These are phyloP conservation scores for Brenthis ino DNA, from an alignment of 2,888 invertebrate genomes.

Conservation along the genomic window DNA sequence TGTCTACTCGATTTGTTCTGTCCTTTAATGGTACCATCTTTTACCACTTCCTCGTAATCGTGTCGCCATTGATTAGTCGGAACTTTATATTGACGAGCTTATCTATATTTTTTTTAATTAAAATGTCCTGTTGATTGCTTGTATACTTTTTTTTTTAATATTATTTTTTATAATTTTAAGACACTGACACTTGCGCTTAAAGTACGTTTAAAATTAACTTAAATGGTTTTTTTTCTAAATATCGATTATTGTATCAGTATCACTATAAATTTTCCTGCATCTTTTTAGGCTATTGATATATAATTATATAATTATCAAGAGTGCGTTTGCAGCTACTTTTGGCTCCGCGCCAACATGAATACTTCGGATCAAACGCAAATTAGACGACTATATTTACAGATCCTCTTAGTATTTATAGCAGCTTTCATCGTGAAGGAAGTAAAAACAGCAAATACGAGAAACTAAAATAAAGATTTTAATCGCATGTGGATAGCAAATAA, in stretches of 20 bases:
- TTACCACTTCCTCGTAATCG: constrained; percentile 22
- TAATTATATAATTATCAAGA: constrained; percentile 30
- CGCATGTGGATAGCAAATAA: too few relatives aligned
- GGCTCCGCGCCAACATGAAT: constrained; percentile 26
- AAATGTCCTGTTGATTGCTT: neutral
- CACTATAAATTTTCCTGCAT: constrained; percentile 8
- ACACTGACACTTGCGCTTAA: too few relatives aligned
- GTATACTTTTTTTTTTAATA: too few relatives aligned
- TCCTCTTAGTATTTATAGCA: neutral
- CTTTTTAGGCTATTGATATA: constrained; percentile 28
- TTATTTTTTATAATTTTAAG: neutral
- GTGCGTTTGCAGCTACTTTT: constrained; percentile 19
- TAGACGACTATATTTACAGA: constrained; percentile 18
- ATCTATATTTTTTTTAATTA: neutral
- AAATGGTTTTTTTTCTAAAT: neutral
- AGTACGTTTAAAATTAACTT: too few relatives aligned
- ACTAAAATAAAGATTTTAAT: too few relatives aligned
- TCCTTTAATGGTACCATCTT: constrained; percentile 24
- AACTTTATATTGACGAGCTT: neutral
- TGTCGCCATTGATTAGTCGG: constrained; percentile 1
- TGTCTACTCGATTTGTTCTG: constrained; percentile 41
- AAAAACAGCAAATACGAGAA: neutral
- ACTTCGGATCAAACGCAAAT: constrained; percentile 20
- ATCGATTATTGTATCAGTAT: constrained; percentile 5
- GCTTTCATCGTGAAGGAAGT: neutral